Evolutionary conservation across 2,113 vertebrate species (phyloP), one percentile per base, ranked within the genome.

Genomic region (Fulica atra): DNA sequence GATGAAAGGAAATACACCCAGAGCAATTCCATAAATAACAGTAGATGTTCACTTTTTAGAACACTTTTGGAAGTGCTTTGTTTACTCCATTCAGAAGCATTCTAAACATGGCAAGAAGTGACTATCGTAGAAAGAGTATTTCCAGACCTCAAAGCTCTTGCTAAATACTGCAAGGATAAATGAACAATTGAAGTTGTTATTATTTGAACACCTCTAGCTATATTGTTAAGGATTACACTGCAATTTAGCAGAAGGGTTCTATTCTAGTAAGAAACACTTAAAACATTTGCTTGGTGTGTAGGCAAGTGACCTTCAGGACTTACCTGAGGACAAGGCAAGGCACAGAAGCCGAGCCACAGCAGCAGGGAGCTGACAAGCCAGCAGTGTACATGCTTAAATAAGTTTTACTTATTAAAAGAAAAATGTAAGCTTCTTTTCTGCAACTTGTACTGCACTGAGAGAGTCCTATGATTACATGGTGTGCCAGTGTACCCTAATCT

Each of bases 391-490:
- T 7, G 14, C 31, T 86, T 92, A 71, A 95, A 95, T 29, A 86
- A 93, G 71, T 70, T 59, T 77, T 56, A 74, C 33, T 81, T 60
- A 83, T 29, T 93, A 84, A 53, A 90, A 88, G 16, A 73, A 71
- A 87, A 81, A 68, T 35, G 56, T 90, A 93, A 94, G 63, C 79
- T 89, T 21, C 48, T 94, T 92, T 92, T 44, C 72, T 71, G 56
- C 1, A 1, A 8, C 36, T 66, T 42, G 85, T 48, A 46, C n/a
- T 36, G 46, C 64, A 66, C 71, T 84, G 88, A 13, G 7, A 46
- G 84, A 61, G 66, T 46, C 46, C 81, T 74, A 3, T 24, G 63
- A 84, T 78, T 73, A 59, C 82, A 65, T 20, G 42, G 60, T 71
- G 88, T 81, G 79, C 81, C 68, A 13, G 16, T 6, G 13, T 50